Base-by-base conservation (phyloP, 2,888 invertebrate genomes). In the Luffia ferchaultella region DNA sequence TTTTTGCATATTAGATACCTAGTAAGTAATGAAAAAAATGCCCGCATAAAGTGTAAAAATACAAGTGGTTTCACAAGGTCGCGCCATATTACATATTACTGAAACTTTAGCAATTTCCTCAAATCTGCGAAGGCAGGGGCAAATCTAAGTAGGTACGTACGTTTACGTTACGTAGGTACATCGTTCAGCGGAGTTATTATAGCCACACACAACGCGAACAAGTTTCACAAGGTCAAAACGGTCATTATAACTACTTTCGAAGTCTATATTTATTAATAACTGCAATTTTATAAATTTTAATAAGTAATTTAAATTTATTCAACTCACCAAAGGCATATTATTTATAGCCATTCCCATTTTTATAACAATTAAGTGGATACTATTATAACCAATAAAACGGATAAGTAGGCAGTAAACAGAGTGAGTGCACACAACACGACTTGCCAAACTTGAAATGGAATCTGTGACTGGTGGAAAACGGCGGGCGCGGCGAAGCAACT, bases 181-280 rank as follows among this genome's bases (percentile, higher is more conserved):
- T n/a, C n/a, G n/a, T n/a, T n/a, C n/a, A n/a, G n/a, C n/a, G n/a
- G n/a, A n/a, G n/a, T n/a, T n/a, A n/a, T n/a, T n/a, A n/a, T n/a
- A n/a, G n/a, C n/a, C n/a, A n/a, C n/a, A n/a, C n/a, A 70, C 77
- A 82, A 76, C 73, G 76, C 73, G 68, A 72, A 73, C 76, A 67
- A 77, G 82, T 82, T 79, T 67, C 76, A 80, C 83, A 83, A 83
- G 82, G 83, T 82, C 82, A 80, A 82, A 80, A 73, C 80, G 83
- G 83, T 82, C 82, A 83, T 79, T 80, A 76, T 76, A 79, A 71
- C 76, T 76, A 76, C 79, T 83, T 82, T 82, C 80, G 76, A 78
- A 76, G 72, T 30, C 64, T 43, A 42, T n/a, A 42, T 3, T 43
- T n/a, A 46, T 15, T 18, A 42, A n/a, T 45, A 16, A 16, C 12